These are phyloP conservation scores for Rhombomys opimus DNA, from an alignment of 2,113 vertebrate genomes.

Conservation along the genomic window DNA sequence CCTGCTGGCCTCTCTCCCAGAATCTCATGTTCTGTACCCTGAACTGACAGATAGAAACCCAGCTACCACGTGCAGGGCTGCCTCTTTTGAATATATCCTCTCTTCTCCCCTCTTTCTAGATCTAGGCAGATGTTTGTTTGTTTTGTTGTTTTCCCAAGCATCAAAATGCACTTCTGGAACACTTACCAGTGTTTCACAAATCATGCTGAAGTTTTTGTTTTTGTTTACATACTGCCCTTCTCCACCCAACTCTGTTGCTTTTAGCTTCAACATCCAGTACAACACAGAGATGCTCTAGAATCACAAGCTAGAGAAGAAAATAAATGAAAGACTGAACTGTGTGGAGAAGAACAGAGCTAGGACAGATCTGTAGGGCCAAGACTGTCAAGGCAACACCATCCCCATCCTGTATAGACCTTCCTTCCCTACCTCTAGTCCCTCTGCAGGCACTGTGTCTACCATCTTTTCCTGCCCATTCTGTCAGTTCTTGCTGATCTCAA, in stretches of 20 bases:
- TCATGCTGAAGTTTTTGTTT: background rate
- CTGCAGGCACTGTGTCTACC: background rate
- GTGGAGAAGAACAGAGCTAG: background rate
- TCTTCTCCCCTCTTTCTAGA: background rate
- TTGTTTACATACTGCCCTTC: background rate
- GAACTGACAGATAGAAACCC: background rate
- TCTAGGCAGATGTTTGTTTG: background rate
- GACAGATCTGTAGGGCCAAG: background rate
- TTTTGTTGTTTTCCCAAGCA: background rate
- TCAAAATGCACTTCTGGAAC: background rate
- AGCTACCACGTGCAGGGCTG: background rate
- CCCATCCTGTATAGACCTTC: background rate
- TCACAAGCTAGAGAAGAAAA: background rate
- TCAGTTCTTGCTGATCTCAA: slow-evolving; percentile 57
- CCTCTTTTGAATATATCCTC: background rate
- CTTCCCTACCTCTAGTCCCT: background rate
- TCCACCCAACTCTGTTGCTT: background rate
- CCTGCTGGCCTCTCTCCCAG: background rate
- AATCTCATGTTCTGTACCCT: background rate
- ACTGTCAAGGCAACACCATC: background rate
- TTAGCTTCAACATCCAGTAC: background rate
- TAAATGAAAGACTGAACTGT: background rate
- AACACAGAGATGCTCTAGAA: background rate
- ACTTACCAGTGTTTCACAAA: background rate
- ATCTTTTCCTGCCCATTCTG: background rate